Percentiles rank a stretch among this genome's conserved stretches.
Conservation (phyloP, 2,797 vertebrate genomes). For the Halcyon leucocephala region DNA sequence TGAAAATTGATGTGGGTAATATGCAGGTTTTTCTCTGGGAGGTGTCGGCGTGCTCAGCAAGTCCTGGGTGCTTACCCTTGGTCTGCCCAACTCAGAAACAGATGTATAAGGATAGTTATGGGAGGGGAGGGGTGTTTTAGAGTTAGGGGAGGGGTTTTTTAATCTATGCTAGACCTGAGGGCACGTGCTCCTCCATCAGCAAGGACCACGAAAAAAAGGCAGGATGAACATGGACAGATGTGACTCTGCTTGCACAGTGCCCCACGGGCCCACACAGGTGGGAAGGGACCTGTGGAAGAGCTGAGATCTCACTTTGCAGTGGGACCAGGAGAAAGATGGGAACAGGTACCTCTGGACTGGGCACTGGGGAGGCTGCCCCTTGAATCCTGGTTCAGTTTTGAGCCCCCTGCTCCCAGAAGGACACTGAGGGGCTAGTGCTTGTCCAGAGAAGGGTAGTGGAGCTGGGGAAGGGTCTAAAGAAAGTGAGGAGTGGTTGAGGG, state of each 20-base stretch:
- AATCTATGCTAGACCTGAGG: neutral
- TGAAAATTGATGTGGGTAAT: neutral
- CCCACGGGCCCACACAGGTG: accelerated
- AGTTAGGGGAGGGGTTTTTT: too few species aligned
- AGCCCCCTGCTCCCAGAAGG: neutral
- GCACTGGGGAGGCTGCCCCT: too few species aligned
- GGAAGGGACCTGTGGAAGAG: neutral
- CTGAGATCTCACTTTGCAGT: accelerated
- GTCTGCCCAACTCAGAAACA: neutral
- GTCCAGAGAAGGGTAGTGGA: neutral
- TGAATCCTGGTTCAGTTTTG: neutral
- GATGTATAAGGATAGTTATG: neutral
- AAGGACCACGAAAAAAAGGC: neutral
- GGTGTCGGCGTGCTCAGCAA: accelerated
- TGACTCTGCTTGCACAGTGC: accelerated
- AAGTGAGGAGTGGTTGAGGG: too few species aligned
- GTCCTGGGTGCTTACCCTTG: neutral
- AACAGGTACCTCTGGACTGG: neutral
- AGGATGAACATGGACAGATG: neutral
- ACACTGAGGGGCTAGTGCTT: neutral
- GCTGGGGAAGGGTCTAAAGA: too few species aligned
- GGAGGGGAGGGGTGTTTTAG: too few species aligned
- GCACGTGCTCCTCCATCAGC: accelerated
- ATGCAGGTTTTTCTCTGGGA: neutral
- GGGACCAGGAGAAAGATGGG: accelerated